A percentile compares a stretch with the other conserved stretches of the same genome.
phyloP scores from a whole-genome alignment of 2,113 vertebrate genomes.

The Onychorhynchus coronatus region DNA sequence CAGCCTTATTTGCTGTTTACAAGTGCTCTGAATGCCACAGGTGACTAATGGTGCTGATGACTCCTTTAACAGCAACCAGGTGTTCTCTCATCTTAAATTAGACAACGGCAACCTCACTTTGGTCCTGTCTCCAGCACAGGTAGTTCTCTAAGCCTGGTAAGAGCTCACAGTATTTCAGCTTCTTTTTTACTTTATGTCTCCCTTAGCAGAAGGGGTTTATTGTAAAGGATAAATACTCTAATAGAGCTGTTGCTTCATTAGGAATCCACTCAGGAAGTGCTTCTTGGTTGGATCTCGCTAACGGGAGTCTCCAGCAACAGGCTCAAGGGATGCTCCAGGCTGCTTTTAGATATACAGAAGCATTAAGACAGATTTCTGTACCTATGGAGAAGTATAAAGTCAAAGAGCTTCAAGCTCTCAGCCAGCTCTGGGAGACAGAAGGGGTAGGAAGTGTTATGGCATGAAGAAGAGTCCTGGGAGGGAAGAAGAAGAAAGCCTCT shows the following conservation, averaged over 20 bases:
- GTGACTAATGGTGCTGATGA: background rate
- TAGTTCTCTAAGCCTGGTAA: background rate
- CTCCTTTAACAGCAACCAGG: background rate
- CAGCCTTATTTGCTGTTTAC: background rate
- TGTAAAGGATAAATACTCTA: background rate
- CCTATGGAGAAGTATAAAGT: fast-evolving
- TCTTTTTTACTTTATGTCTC: background rate
- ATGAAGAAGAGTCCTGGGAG: background rate
- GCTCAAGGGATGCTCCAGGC: background rate
- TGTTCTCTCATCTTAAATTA: background rate
- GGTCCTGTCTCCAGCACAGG: too few relatives aligned
- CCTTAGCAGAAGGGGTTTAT: background rate
- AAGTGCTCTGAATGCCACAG: background rate
- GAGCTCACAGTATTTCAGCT: fast-evolving
- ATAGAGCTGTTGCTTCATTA: background rate
- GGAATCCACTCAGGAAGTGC: background rate
- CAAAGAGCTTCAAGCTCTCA: background rate
- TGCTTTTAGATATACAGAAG: background rate
- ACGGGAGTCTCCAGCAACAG: background rate
- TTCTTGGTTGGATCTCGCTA: background rate
- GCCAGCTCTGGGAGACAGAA: background rate
- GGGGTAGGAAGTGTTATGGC: background rate
- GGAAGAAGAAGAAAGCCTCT: background rate
- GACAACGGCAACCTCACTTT: background rate
- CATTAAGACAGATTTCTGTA: background rate